phyloP scores from a whole-genome alignment of 2,888 invertebrate genomes.

The Amorpha juglandis region DNA sequence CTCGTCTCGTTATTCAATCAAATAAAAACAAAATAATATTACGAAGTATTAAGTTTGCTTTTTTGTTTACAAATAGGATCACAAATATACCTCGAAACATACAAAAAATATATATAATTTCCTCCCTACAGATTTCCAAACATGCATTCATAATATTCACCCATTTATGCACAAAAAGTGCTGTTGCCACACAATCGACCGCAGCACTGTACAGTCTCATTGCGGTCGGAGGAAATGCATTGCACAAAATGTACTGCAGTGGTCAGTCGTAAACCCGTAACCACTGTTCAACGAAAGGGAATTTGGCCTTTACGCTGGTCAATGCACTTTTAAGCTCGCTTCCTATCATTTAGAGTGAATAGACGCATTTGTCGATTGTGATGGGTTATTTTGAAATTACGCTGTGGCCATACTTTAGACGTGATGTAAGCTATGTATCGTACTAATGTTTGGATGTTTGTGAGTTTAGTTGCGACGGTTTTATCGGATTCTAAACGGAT shows the following conservation, averaged over 20 bases:
- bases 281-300: slow-evolving; percentile 19
- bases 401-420: background rate
- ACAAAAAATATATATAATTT: background rate
- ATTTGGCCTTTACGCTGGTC: slow-evolving; percentile 13
- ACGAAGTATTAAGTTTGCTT: no score
- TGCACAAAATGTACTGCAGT: slow-evolving; percentile 30
- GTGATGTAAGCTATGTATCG: no score
- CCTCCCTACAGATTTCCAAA: background rate
- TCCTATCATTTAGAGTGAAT: slow-evolving; percentile 13
- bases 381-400: background rate
- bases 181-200: background rate
- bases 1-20: no score
- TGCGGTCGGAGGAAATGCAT: slow-evolving; percentile 32
- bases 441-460: no score
- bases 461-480: no score
- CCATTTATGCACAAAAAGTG: background rate
- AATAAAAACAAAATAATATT: no score
- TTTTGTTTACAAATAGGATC: no score
- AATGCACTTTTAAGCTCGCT: slow-evolving; percentile 14
- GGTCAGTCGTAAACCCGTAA: slow-evolving; percentile 18
- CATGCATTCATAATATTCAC: background rate
- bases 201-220: slow-evolving; percentile 30
- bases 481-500: no score
- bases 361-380: background rate
- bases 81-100: background rate